A percentile compares a stretch with the other conserved stretches of the same genome.
Conservation (phyloP, 2,797 vertebrate genomes). For the Octomys mimax region DNA sequence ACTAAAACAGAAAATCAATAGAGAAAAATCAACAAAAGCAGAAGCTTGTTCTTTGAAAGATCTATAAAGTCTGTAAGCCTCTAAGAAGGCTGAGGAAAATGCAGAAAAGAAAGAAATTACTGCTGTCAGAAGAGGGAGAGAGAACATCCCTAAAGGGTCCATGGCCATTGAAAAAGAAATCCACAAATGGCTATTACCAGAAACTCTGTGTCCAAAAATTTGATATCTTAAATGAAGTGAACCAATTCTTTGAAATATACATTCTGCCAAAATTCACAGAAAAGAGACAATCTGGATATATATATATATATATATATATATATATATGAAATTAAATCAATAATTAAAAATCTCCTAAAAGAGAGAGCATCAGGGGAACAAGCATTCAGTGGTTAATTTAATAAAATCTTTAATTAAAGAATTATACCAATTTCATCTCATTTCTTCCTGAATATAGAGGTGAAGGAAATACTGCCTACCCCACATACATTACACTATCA, state of each 20-base stretch:
- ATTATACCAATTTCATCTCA: not conserved
- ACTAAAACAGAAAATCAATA: constrained; percentile 29
- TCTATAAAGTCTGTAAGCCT: not conserved
- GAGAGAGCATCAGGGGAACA: not conserved
- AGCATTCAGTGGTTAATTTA: not conserved
- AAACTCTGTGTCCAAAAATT: not conserved
- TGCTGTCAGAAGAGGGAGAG: not conserved
- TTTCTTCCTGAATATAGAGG: not conserved
- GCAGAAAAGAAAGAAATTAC: not conserved
- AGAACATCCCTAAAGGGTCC: not conserved
- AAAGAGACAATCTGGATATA: not conserved
- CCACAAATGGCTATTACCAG: not conserved
- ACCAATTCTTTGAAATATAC: not conserved
- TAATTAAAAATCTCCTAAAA: not conserved
- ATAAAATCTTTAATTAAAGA: not conserved
- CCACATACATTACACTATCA: not conserved
- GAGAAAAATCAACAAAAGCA: constrained; percentile 24
- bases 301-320: not conserved
- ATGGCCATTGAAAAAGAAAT: not conserved
- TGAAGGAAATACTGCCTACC: not conserved
- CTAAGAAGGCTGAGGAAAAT: not conserved
- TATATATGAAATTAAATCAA: not conserved
- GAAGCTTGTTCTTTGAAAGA: constrained; percentile 5
- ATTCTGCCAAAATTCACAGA: not conserved
- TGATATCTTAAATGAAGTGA: not conserved